Evolutionary conservation across 2,113 vertebrate species (phyloP).

Genomic region (Pachycephala philippinensis): DNA sequence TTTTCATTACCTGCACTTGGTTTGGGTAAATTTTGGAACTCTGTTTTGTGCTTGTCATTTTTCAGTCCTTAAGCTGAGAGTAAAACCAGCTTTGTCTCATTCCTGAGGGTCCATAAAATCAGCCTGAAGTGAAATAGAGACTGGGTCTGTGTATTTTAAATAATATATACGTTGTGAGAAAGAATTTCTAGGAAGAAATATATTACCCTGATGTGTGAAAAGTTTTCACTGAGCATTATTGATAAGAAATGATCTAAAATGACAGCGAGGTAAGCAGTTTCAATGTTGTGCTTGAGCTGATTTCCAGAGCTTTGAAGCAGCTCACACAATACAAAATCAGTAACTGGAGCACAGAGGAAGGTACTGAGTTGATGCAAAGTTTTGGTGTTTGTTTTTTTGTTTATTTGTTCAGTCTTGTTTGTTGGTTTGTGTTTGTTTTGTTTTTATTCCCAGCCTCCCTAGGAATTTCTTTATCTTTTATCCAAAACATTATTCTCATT

Average conservation of each 20-base stretch:
- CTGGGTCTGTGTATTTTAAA: background rate
- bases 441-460: background rate
- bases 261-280: background rate
- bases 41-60: background rate
- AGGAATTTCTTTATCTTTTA: background rate
- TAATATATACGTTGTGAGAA: rapidly evolving
- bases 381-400: background rate
- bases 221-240: background rate
- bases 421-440: background rate
- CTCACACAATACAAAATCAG: rapidly evolving
- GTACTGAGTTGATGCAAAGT: no score
- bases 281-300: background rate
- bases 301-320: background rate
- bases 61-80: background rate
- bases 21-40: background rate
- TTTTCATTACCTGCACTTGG: background rate
- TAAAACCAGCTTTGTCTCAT: background rate
- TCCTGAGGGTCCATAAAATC: background rate
- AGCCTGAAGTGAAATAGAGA: background rate
- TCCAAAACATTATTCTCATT: background rate
- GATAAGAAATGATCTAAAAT: background rate
- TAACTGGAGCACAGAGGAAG: background rate
- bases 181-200: background rate
- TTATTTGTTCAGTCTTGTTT: background rate
- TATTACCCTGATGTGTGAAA: background rate